These are phyloP conservation scores for Ardeotis arabs DNA, from an alignment of 2,113 vertebrate genomes.

Conservation along the genomic window DNA sequence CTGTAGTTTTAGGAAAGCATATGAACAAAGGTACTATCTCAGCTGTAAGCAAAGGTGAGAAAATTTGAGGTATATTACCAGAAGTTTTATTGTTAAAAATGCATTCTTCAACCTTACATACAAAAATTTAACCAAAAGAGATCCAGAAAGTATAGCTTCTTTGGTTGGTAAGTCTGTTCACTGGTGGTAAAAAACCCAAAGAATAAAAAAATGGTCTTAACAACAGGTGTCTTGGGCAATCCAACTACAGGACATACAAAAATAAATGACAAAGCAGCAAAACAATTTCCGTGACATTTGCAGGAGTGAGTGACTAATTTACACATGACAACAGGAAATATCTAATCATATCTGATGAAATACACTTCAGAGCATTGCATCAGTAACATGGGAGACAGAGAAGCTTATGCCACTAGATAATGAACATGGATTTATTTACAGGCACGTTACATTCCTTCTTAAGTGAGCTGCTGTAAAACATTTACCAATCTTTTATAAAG, in stretches of 20 bases:
- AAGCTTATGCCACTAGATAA: neutral
- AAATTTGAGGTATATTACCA: neutral
- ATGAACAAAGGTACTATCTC: neutral
- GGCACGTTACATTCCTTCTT: neutral
- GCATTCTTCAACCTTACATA: neutral
- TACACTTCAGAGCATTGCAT: neutral
- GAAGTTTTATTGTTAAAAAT: neutral
- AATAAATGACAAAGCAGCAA: neutral
- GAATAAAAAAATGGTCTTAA: neutral
- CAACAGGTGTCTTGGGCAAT: neutral
- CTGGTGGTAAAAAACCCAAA: neutral
- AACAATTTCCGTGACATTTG: conserved; percentile 23
- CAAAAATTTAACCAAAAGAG: neutral
- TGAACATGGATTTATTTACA: neutral
- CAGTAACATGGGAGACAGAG: neutral
- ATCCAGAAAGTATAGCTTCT: neutral
- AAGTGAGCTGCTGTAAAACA: neutral
- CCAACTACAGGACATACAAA: neutral
- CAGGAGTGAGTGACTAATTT: conserved; percentile 28
- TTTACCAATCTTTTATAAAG: conserved; percentile 31
- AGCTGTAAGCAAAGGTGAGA: neutral
- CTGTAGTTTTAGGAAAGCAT: neutral
- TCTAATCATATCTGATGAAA: conserved; percentile 19
- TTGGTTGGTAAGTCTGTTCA: neutral
- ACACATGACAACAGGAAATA: conserved; percentile 24